phyloP scores from a whole-genome alignment of 2,113 vertebrate genomes.

The Tichodroma muraria region DNA sequence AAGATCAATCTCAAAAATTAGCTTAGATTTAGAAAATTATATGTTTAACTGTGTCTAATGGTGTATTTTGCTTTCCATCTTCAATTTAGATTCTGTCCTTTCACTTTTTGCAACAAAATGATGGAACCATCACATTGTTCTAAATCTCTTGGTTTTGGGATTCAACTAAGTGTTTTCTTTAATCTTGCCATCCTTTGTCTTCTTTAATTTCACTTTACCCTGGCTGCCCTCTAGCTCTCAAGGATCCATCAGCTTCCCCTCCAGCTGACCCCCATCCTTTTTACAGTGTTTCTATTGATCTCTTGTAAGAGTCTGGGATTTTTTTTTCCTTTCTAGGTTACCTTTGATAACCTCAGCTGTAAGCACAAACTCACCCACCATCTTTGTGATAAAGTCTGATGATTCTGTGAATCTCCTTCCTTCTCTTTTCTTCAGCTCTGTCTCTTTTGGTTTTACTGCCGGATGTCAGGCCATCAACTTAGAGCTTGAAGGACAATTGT shows the following conservation, averaged over 20 bases:
- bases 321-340: neutral
- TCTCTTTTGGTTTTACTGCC: neutral
- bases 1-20: neutral
- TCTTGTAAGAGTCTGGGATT: neutral
- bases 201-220: neutral
- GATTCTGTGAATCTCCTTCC: neutral
- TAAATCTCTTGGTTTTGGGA: neutral
- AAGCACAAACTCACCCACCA: neutral
- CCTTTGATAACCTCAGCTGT: neutral
- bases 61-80: neutral
- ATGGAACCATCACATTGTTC: neutral
- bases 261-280: neutral
- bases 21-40: neutral
- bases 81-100: neutral
- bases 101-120: neutral
- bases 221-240: neutral
- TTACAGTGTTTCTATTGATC: neutral
- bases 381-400: neutral
- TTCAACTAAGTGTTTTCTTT: neutral
- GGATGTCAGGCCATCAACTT: neutral
- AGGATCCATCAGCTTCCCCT: neutral
- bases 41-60: neutral
- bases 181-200: neutral
- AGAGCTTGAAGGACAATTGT: neutral
- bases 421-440: neutral